phyloP scores from a whole-genome alignment of 2,888 invertebrate genomes.

The Lasius platythorax region DNA sequence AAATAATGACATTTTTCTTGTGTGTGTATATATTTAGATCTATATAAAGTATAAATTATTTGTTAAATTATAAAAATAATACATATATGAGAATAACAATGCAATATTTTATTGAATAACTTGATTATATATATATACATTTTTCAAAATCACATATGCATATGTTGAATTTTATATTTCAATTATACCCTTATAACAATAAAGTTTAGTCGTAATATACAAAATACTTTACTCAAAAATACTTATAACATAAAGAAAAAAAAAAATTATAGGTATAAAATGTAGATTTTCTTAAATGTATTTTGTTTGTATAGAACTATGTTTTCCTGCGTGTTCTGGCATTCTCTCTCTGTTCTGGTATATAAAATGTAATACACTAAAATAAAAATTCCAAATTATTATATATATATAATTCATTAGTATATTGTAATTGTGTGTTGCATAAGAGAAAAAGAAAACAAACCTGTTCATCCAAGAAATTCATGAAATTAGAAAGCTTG shows the following conservation, averaged over 20 bases:
- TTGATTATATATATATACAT: background rate
- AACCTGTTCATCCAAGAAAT: conserved; percentile 87
- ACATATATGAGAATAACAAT: background rate
- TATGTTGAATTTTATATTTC: background rate
- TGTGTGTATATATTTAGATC: background rate
- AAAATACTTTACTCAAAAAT: background rate
- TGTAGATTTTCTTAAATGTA: background rate
- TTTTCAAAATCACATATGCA: background rate
- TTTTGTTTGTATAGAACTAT: conserved; percentile 7
- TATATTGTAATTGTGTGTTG: background rate
- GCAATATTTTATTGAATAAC: background rate
- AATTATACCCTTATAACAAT: conserved; percentile 9
- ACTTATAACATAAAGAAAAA: conserved; percentile 10
- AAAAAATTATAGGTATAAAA: background rate
- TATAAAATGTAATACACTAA: conserved; percentile 80
- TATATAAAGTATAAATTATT: background rate
- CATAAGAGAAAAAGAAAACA: background rate
- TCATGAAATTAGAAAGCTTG: conserved; percentile 85
- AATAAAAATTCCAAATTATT: conserved; percentile 57
- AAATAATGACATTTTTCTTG: background rate
- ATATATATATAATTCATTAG: conserved; percentile 21
- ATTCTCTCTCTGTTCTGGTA: conserved; percentile 56
- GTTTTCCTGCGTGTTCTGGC: conserved; percentile 42
- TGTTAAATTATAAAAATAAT: background rate
- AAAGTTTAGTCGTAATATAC: background rate